A percentile compares a stretch with the other conserved stretches of the same genome.
Conservation (phyloP, 2,888 invertebrate species). For the Xanthorhoe spadicearia region DNA sequence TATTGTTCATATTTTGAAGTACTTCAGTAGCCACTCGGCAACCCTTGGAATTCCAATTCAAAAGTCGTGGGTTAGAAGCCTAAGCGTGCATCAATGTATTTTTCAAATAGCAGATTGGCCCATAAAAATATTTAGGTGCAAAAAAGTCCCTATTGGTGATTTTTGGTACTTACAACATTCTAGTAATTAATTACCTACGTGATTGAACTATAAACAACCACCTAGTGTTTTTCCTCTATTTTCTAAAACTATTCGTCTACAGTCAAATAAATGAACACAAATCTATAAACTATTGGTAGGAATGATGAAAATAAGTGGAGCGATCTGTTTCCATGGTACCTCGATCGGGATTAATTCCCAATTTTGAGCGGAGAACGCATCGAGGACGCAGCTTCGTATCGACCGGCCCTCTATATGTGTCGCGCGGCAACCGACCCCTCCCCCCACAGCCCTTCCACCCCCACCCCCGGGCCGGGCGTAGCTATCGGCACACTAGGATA, state of each 20-base stretch:
- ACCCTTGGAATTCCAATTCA: too few relatives aligned
- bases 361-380: constrained; percentile 46
- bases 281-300: neutral
- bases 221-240: constrained; percentile 11
- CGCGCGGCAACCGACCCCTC: constrained; percentile 66
- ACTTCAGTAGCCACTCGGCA: too few relatives aligned
- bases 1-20: neutral
- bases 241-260: neutral
- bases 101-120: too few relatives aligned
- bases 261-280: neutral
- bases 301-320: constrained; percentile 20
- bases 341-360: constrained; percentile 44
- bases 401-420: constrained; percentile 78
- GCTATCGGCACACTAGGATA: constrained; percentile 60
- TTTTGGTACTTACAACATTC: neutral
- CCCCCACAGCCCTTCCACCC: constrained; percentile 44
- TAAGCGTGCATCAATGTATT: too few relatives aligned
- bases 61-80: too few relatives aligned
- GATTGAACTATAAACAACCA: too few relatives aligned
- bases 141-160: neutral
- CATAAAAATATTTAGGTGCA: neutral
- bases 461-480: constrained; percentile 52
- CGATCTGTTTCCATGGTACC: constrained; percentile 33
- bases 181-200: neutral
- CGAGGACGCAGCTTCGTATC: constrained; percentile 76